These are phyloP conservation scores for Chydorus sphaericus DNA, from an alignment of 2,888 invertebrate species.

Conservation along the genomic window DNA sequence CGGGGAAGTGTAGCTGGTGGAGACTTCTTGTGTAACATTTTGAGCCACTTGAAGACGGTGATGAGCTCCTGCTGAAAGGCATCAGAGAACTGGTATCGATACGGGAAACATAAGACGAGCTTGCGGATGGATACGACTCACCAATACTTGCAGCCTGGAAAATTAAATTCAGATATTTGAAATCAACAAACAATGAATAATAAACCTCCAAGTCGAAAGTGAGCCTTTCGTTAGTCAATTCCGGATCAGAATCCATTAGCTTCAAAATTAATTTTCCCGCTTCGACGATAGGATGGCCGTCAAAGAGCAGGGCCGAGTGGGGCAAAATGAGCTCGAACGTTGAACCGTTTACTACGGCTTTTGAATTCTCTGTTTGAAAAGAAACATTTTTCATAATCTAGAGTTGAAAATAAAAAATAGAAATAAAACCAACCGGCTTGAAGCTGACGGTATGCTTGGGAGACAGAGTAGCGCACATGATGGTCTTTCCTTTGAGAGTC, in stretches of 20 bases:
- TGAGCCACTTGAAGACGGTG: slow-evolving; percentile 88
- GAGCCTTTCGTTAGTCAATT: slow-evolving; percentile 4
- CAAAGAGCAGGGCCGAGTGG: neutral
- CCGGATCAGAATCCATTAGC: neutral
- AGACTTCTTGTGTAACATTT: slow-evolving; percentile 50
- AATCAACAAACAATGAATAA: neutral
- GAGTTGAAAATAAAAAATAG: neutral
- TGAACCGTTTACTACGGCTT: neutral
- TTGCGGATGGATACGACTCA: slow-evolving; percentile 30
- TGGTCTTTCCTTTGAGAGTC: neutral
- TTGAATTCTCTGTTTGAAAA: neutral
- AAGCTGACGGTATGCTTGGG: slow-evolving; percentile 1
- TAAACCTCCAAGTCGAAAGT: slow-evolving; percentile 5
- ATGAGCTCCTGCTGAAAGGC: slow-evolving; percentile 77
- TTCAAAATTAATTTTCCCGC: slow-evolving; percentile 2
- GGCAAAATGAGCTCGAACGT: slow-evolving; percentile 1
- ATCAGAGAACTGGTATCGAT: slow-evolving; percentile 73
- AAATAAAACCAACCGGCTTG: neutral
- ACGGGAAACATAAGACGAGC: slow-evolving; percentile 45
- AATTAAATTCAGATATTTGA: too few relatives aligned
- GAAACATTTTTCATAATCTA: neutral
- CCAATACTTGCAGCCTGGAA: slow-evolving; percentile 50
- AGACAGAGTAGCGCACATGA: neutral
- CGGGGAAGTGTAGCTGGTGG: too few relatives aligned
- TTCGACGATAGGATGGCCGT: slow-evolving; percentile 3